Percentiles rank a stretch among this genome's conserved stretches.
Conservation (phyloP, 2,888 invertebrate species). For the Helleia helle region DNA sequence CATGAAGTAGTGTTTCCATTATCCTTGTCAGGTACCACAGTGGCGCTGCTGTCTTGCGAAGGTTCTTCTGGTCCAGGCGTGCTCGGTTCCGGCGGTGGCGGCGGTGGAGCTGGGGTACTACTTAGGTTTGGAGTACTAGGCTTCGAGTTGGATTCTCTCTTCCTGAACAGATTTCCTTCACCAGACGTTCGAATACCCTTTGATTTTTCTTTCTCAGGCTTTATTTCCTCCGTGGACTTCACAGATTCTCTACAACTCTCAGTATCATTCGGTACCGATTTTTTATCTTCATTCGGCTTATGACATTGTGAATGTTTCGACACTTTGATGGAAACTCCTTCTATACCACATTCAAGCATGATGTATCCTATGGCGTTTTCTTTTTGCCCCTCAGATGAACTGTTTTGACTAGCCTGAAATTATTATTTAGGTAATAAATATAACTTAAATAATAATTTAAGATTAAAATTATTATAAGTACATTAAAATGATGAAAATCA, state of each 20-base stretch:
- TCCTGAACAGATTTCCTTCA: conserved; percentile 61
- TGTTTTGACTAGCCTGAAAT: conserved; percentile 44
- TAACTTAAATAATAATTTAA: no score
- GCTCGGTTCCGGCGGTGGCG: conserved; percentile 34
- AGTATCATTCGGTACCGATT: conserved; percentile 39
- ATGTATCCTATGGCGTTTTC: conserved; percentile 89
- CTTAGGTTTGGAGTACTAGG: conserved; percentile 74
- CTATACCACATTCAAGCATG: conserved; percentile 97
- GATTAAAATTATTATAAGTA: no score
- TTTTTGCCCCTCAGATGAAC: conserved; percentile 63
- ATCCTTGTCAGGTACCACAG: conserved; percentile 70
- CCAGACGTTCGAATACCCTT: conserved; percentile 51
- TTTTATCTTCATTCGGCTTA: conserved; percentile 78
- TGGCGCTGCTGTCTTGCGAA: conserved; percentile 44
- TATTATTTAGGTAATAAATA: conserved; percentile 7
- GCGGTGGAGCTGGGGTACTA: conserved; percentile 41
- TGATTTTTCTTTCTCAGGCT: conserved; percentile 48
- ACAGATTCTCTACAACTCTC: conserved; percentile 65
- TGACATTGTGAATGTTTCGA: conserved; percentile 84
- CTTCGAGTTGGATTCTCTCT: conserved; percentile 74
- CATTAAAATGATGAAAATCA: no score
- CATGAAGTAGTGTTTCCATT: conserved; percentile 89
- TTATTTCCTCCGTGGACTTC: conserved; percentile 60
- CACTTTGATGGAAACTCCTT: conserved; percentile 88
- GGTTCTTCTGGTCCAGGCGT: conserved; percentile 56